Conservation (phyloP, 1,140 invertebrate genomes). For the Danaus plexippus region DNA sequence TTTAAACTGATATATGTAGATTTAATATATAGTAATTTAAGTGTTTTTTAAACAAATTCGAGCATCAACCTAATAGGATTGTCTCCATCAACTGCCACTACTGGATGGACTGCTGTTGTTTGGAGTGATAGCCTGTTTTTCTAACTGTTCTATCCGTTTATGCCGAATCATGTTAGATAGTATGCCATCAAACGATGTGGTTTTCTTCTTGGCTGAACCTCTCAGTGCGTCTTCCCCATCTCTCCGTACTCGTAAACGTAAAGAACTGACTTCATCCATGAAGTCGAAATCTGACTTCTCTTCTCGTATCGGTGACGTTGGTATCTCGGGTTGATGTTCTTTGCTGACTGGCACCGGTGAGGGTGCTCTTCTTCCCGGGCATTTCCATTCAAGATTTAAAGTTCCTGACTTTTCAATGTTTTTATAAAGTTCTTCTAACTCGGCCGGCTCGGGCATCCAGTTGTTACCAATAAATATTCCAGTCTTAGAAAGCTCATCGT, state of each 20-base stretch:
- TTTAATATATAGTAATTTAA: background rate
- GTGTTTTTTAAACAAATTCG: background rate
- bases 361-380: slow-evolving; percentile 74
- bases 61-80: background rate
- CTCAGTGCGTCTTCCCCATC: slow-evolving; percentile 77
- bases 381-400: slow-evolving; percentile 75
- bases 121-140: slow-evolving; percentile 58
- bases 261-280: slow-evolving; percentile 80
- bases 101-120: slow-evolving; percentile 30
- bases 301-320: slow-evolving; percentile 66
- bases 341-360: slow-evolving; percentile 65
- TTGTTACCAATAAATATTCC: slow-evolving; percentile 52
- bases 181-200: slow-evolving; percentile 81
- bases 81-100: slow-evolving; percentile 24
- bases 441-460: slow-evolving; percentile 65
- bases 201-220: slow-evolving; percentile 83
- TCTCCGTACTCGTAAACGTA: slow-evolving; percentile 75
- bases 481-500: slow-evolving; percentile 70
- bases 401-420: slow-evolving; percentile 71
- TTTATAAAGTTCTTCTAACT: slow-evolving; percentile 74
- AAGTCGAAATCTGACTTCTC: slow-evolving; percentile 83
- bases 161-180: slow-evolving; percentile 82
- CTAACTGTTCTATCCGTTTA: slow-evolving; percentile 75
- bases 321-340: slow-evolving; percentile 55
- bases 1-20: no score